Evolutionary conservation across 2,113 vertebrate genomes (phyloP).

Genomic region (Triplophysa rosa): DNA sequence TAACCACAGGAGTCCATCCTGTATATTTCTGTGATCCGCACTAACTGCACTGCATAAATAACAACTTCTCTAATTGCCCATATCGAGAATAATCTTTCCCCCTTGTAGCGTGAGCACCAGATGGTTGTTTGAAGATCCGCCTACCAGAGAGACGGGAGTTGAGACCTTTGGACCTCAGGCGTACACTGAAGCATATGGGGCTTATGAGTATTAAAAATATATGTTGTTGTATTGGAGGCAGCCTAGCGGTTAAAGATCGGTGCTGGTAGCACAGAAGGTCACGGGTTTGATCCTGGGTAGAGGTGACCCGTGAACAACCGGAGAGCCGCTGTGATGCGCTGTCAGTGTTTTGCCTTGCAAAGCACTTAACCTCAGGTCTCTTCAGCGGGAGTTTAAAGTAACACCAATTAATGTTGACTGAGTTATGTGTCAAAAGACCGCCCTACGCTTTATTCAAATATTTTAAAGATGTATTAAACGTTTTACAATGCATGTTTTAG

Average conservation of each 20-base stretch:
- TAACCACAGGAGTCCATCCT: slow-evolving; percentile 5
- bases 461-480: too few relatives aligned
- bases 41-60: slow-evolving; percentile 50
- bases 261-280: slow-evolving; percentile 8
- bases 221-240: neutral
- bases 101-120: slow-evolving; percentile 53
- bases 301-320: neutral
- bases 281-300: slow-evolving; percentile 1
- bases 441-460: too few relatives aligned
- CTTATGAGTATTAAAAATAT: neutral
- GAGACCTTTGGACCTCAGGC: slow-evolving; percentile 46
- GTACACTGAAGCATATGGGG: neutral
- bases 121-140: slow-evolving; percentile 56
- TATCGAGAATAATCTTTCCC: slow-evolving; percentile 54
- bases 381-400: neutral
- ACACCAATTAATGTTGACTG: neutral
- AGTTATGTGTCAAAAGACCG: neutral
- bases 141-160: slow-evolving; percentile 40
- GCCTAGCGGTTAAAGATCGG: neutral
- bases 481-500: too few relatives aligned
- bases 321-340: neutral
- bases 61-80: slow-evolving; percentile 58
- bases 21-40: slow-evolving; percentile 30
- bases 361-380: neutral
- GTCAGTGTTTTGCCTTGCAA: neutral